Evolutionary conservation across 2,888 invertebrate species (phyloP).

Genomic region (Plusia festucae): DNA sequence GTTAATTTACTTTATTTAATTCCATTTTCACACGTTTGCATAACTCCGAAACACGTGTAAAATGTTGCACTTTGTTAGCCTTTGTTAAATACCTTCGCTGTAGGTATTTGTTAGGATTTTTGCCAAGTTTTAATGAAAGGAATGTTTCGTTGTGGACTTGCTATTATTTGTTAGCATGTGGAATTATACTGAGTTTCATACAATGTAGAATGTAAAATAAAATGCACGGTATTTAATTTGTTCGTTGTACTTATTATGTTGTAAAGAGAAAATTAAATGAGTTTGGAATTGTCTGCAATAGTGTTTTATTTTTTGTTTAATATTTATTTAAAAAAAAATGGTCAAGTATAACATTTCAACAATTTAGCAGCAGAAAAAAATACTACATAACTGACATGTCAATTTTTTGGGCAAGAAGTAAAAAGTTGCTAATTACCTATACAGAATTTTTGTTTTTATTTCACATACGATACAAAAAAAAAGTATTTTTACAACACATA

Average conservation of each 20-base stretch:
- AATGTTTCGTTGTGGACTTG: background rate
- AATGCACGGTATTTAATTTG: background rate
- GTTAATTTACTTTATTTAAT: slow-evolving; percentile 5
- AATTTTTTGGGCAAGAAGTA: no score
- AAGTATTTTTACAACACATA: no score
- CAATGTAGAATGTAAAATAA: background rate
- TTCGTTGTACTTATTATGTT: background rate
- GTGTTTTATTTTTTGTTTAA: no score
- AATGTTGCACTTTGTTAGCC: background rate
- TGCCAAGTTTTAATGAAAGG: background rate
- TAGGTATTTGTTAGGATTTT: background rate
- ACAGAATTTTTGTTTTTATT: no score
- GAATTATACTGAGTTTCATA: background rate
- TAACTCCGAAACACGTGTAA: background rate
- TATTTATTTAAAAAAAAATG: no score
- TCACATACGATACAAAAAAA: no score
- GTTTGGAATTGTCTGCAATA: background rate
- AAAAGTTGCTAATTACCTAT: no score
- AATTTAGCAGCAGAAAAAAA: no score
- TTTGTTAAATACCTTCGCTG: background rate
- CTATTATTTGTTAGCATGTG: background rate
- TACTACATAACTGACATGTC: no score
- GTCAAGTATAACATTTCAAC: no score
- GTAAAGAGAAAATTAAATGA: background rate
- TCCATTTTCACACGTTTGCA: background rate